A percentile compares a stretch with the other conserved stretches of the same genome.
Conservation (phyloP, 2,113 vertebrate genomes). For the Vulpes vulpes region DNA sequence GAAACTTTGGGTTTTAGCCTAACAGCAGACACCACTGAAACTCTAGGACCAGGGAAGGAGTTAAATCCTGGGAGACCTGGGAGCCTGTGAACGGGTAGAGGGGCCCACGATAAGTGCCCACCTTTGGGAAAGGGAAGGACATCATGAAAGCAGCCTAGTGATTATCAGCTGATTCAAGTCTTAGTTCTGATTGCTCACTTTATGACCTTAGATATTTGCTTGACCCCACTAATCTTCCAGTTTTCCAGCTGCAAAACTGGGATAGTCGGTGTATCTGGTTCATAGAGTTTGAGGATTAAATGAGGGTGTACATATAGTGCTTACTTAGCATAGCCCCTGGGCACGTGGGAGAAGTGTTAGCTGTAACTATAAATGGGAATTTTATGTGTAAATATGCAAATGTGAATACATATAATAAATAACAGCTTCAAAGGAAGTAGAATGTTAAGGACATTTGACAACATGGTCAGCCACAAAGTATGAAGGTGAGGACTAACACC, state of each 20-base stretch:
- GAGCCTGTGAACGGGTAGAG: not conserved
- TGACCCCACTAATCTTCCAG: not conserved
- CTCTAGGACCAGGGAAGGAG: not conserved
- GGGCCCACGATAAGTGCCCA: not conserved
- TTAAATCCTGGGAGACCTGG: not conserved
- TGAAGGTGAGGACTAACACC: not conserved
- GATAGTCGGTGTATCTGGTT: conserved; percentile 24
- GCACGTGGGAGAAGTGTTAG: not conserved
- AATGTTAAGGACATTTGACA: conserved; percentile 46
- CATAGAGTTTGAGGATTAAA: conserved; percentile 42
- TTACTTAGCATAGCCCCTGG: conserved; percentile 7
- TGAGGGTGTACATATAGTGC: not conserved
- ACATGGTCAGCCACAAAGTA: not conserved
- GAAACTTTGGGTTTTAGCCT: conserved; percentile 43
- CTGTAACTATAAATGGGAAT: conserved; percentile 14
- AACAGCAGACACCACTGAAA: not conserved
- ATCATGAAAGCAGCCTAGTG: conserved; percentile 26
- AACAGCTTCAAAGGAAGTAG: not conserved
- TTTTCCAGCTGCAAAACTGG: conserved; percentile 8
- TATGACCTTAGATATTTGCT: not conserved
- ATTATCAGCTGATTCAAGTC: not conserved
- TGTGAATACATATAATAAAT: not conserved
- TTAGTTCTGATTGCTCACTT: conserved; percentile 23
- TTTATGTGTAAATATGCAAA: not conserved
- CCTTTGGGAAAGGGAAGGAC: conserved; percentile 1